phyloP scores from a whole-genome alignment of 2,113 vertebrate species.

The rat (Rattus norvegicus) region GRCr8 NC_086019.1:31849501-31850000 shows the following conservation, averaged over 20 bases:
- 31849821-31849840: not conserved
- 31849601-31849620: not conserved
- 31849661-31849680: not conserved
- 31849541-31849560: not conserved
- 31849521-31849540: rapidly evolving
- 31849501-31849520: rapidly evolving
- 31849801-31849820: rapidly evolving
- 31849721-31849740: not conserved
- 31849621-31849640: not conserved
- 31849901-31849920: not conserved
- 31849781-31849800: too few species aligned
- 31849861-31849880: not conserved
- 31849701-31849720: not conserved
- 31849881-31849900: rapidly evolving
- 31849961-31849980: not conserved
- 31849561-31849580: not conserved
- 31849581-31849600: not conserved
- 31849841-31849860: not conserved
- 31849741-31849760: not conserved
- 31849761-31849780: not conserved
- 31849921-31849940: too few species aligned
- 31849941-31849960: too few species aligned
- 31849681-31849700: rapidly evolving
- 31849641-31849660: not conserved
- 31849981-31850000: not conserved